Evolutionary conservation across 2,113 vertebrate genomes (phyloP).

Genomic region (Chauna torquata): DNA sequence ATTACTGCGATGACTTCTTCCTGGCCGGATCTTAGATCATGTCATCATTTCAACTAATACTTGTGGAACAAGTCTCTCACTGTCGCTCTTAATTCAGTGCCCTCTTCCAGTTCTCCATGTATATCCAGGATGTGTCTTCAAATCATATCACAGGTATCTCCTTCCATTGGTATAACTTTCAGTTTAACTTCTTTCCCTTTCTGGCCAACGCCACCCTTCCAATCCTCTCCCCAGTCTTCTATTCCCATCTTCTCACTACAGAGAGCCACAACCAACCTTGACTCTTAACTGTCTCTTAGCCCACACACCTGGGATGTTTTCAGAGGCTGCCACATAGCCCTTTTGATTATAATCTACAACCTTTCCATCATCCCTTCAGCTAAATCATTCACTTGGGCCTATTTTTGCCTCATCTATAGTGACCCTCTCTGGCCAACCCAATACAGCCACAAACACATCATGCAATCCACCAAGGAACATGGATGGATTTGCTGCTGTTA

Average conservation of each 20-base stretch:
- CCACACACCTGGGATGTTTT: neutral
- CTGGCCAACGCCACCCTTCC: neutral
- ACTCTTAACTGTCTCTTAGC: neutral
- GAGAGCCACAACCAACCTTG: neutral
- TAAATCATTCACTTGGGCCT: neutral
- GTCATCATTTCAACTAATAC: neutral
- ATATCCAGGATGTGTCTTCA: neutral
- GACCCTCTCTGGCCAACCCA: neutral
- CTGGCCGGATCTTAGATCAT: neutral
- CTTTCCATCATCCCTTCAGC: neutral
- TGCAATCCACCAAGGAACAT: neutral
- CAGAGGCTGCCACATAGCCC: neutral
- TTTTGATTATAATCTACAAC: neutral
- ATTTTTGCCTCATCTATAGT: neutral
- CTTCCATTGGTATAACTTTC: neutral
- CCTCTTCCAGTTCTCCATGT: neutral
- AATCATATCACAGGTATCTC: neutral
- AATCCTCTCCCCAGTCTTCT: neutral
- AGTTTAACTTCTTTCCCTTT: neutral
- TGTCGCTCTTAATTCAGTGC: neutral
- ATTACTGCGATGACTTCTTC: neutral
- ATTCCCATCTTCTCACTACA: neutral
- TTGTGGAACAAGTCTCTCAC: slow-evolving; percentile 17
- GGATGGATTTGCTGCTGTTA: neutral
- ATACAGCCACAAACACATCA: neutral